Conservation (phyloP, 2,113 vertebrate species). For the Myotis lucifugus region DNA sequence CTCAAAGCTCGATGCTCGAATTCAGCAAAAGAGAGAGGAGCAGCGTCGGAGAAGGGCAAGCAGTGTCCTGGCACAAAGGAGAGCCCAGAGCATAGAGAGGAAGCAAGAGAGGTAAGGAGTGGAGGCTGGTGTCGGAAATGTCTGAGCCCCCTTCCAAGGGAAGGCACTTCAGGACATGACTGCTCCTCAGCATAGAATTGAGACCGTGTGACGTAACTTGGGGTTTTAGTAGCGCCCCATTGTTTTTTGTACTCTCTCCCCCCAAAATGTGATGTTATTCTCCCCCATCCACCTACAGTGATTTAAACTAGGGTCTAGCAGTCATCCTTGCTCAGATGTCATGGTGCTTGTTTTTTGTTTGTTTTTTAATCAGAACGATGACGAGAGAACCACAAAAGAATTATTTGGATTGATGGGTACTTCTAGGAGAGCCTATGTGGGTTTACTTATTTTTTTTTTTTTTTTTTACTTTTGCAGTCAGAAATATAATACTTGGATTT, state of each 20-base stretch:
- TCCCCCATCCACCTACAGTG: background rate
- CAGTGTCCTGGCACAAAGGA: conserved; percentile 92
- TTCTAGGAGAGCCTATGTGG: background rate
- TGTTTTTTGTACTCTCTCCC: background rate
- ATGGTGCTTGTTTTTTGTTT: background rate
- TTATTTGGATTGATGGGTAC: background rate
- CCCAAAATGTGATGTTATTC: background rate
- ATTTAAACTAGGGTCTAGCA: conserved; percentile 2
- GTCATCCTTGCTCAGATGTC: conserved; percentile 7
- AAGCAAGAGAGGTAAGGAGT: conserved; percentile 92
- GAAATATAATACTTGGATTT: too few species aligned
- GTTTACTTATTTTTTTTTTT: background rate
- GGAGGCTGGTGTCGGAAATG: background rate
- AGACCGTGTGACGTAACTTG: background rate
- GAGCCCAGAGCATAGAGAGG: conserved; percentile 93
- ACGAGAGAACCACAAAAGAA: background rate
- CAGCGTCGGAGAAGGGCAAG: conserved; percentile 91
- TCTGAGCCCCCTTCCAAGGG: background rate
- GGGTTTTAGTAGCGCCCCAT: background rate
- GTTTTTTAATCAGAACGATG: background rate
- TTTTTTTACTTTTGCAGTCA: too few species aligned
- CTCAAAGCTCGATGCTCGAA: conserved; percentile 96
- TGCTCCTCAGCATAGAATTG: background rate
- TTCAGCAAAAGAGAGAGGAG: conserved; percentile 98
- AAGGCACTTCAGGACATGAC: background rate